phyloP scores from a whole-genome alignment of 2,888 invertebrate species.

The Branchellion lobata region DNA sequence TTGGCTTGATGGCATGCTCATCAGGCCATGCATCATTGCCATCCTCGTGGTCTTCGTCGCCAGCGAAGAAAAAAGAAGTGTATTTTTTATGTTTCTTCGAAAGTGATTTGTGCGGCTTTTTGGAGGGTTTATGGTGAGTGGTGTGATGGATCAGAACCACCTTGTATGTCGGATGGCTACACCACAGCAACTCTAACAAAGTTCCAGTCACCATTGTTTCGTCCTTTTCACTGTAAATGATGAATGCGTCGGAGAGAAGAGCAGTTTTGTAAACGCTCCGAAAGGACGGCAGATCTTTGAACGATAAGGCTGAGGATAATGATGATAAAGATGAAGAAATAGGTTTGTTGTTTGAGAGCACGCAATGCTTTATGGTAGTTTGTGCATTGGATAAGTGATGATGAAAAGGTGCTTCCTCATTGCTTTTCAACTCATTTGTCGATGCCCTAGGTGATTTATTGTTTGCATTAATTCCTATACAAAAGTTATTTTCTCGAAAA shows the following conservation, averaged over 20 bases:
- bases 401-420: neutral
- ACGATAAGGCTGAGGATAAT: neutral
- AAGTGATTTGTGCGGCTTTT: neutral
- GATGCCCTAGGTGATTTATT: no score
- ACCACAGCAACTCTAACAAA: slow-evolving; percentile 42
- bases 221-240: slow-evolving; percentile 43
- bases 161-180: slow-evolving; percentile 23
- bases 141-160: slow-evolving; percentile 40
- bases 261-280: neutral
- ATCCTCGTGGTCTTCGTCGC: neutral
- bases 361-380: no score
- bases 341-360: no score
- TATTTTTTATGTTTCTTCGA: neutral
- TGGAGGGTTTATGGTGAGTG: neutral
- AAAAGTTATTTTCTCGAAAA: neutral
- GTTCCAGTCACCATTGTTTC: slow-evolving; percentile 41
- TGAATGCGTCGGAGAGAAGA: slow-evolving; percentile 27
- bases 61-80: neutral
- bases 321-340: neutral
- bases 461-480: no score
- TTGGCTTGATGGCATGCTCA: neutral
- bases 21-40: neutral
- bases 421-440: neutral
- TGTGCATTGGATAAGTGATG: no score
- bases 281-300: neutral